Evolutionary conservation across 1,140 invertebrate species (phyloP).

Genomic region (Cherax destructor): DNA sequence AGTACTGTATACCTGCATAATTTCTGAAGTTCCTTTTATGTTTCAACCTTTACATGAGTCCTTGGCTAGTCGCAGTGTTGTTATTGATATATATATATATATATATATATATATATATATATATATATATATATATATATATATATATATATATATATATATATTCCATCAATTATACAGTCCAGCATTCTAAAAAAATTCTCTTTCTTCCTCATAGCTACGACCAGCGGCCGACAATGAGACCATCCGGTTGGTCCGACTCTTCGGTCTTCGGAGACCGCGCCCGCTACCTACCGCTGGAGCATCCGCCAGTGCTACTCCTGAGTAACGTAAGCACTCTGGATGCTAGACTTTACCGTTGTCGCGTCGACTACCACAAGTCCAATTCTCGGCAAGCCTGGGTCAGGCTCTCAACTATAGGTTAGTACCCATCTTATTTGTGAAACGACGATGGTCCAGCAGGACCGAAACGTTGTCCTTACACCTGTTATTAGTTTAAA

Average conservation of each 20-base stretch:
- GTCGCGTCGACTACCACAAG: conserved; percentile 66
- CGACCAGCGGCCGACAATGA: conserved; percentile 44
- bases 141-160: no score
- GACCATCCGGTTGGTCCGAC: conserved; percentile 52
- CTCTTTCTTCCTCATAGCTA: conserved; percentile 32
- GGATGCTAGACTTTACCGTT: conserved; percentile 61
- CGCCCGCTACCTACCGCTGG: conserved; percentile 59
- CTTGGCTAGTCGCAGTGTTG: no score
- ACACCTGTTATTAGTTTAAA: no score
- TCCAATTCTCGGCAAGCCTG: conserved; percentile 69
- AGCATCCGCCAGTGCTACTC: conserved; percentile 54
- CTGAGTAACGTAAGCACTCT: conserved; percentile 43
- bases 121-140: no score
- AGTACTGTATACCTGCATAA: no score
- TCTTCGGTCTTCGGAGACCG: conserved; percentile 53
- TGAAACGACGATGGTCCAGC: no score
- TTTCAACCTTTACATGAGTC: no score
- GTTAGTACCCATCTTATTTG: conserved; percentile 9
- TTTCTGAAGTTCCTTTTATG: no score
- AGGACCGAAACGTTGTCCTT: no score
- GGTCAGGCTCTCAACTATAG: conserved; percentile 64
- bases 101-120: no score
- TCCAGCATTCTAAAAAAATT: neutral
- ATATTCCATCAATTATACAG: no score
- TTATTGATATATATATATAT: no score